These are phyloP conservation scores for Aurelia sp. DNA, from an alignment of 30 jellyfish, hydroid and myxozoan species.

Conservation along the genomic window DNA sequence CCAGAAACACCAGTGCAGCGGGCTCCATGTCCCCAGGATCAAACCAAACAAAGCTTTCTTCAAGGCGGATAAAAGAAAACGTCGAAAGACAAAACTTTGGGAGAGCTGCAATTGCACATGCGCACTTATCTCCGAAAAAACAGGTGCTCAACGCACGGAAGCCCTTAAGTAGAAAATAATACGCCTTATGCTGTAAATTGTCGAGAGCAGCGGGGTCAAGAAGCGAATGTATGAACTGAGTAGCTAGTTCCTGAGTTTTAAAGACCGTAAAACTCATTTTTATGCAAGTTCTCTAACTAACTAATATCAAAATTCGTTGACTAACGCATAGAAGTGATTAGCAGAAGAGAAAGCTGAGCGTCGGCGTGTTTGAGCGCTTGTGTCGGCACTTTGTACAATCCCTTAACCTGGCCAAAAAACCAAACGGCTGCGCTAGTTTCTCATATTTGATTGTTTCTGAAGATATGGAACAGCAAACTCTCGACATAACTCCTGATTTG, in stretches of 20 bases:
- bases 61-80: no score
- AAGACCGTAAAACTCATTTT: background rate
- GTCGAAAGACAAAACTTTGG: background rate
- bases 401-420: conserved; percentile 39
- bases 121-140: conserved; percentile 14
- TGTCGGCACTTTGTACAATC: conserved; percentile 35
- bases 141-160: conserved; percentile 44
- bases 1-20: no score
- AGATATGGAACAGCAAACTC: conserved; percentile 34
- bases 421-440: conserved; percentile 49
- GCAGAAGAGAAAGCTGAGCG: background rate
- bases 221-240: conserved; percentile 23
- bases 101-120: conserved; percentile 20
- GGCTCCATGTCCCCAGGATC: no score
- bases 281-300: conserved; percentile 13
- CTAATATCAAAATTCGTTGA: conserved; percentile 20
- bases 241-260: no score
- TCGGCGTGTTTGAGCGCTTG: conserved; percentile 21
- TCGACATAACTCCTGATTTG: conserved; percentile 67
- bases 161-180: conserved; percentile 8
- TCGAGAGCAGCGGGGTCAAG: conserved; percentile 43
- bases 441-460: conserved; percentile 23
- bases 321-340: background rate
- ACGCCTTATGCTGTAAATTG: conserved; percentile 23
- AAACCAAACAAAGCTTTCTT: no score